These are phyloP conservation scores for Enteromius argenteus DNA, from an alignment of 2,797 vertebrate genomes.

Conservation along the genomic window DNA sequence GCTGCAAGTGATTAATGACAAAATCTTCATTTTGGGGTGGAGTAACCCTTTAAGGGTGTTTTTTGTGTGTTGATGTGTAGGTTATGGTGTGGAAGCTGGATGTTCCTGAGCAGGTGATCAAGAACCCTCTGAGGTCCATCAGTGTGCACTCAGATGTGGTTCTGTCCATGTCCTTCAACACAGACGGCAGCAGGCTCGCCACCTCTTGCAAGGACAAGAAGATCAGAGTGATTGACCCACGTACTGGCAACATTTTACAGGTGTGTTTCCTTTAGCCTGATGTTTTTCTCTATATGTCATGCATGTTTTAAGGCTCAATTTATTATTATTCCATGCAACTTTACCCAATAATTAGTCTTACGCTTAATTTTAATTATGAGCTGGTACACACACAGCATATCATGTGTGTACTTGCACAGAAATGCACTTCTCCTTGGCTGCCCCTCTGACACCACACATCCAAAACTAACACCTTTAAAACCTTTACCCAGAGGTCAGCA, in stretches of 20 bases:
- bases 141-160: constrained; percentile 81
- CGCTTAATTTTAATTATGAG: background rate
- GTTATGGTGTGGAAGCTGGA: constrained; percentile 95
- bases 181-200: constrained; percentile 88
- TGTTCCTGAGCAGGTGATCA: constrained; percentile 75
- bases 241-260: constrained; percentile 82
- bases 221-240: constrained; percentile 87
- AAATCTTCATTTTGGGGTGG: too few relatives aligned
- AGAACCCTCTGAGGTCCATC: constrained; percentile 82
- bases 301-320: background rate
- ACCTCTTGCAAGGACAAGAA: constrained; percentile 90
- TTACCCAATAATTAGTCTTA: background rate
- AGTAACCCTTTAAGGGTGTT: background rate
- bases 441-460: constrained; percentile 23
- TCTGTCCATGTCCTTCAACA: constrained; percentile 94
- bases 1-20: too few relatives aligned
- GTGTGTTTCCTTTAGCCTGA: constrained; percentile 66
- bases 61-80: constrained; percentile 68
- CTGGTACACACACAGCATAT: background rate
- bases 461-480: constrained; percentile 22
- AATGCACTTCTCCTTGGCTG: background rate
- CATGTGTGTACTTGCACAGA: background rate
- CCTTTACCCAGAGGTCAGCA: background rate
- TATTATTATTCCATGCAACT: background rate
- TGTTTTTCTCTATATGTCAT: background rate